These are phyloP conservation scores for Varanus komodoensis DNA, from an alignment of 2,113 vertebrate genomes.

Conservation along the genomic window DNA sequence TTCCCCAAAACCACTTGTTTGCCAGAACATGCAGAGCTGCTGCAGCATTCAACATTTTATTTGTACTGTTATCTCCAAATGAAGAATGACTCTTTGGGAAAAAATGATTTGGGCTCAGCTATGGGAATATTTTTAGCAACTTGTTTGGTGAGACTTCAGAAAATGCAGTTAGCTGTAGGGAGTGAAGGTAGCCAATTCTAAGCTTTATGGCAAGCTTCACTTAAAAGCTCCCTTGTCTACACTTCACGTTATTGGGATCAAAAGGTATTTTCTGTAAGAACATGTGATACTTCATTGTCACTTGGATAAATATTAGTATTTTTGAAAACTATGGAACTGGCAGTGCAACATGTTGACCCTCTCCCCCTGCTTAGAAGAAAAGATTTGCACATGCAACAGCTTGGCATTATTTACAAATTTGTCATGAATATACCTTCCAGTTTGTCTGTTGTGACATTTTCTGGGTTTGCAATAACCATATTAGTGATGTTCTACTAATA, in stretches of 20 bases:
- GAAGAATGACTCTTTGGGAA: constrained; percentile 68
- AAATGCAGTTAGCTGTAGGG: constrained; percentile 61
- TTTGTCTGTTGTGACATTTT: constrained; percentile 22
- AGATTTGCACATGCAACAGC: constrained; percentile 27
- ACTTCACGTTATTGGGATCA: constrained; percentile 39
- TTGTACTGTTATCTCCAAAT: constrained; percentile 69
- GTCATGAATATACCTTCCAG: constrained; percentile 26
- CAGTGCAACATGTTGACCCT: constrained; percentile 46
- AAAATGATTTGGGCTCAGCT: constrained; percentile 66
- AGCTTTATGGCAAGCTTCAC: constrained; percentile 51
- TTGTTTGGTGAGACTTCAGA: constrained; percentile 68
- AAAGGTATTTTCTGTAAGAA: constrained; percentile 14
- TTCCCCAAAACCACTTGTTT: constrained; percentile 65
- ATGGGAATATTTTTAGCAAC: constrained; percentile 69
- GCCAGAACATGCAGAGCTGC: constrained; percentile 72
- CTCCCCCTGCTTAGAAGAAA: constrained; percentile 46
- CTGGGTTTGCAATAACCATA: constrained; percentile 4
- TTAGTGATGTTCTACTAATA: background rate
- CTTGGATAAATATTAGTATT: constrained; percentile 57
- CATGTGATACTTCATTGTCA: constrained; percentile 49
- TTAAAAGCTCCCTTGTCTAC: constrained; percentile 49
- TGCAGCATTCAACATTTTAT: constrained; percentile 70
- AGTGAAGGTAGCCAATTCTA: constrained; percentile 49
- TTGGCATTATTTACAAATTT: constrained; percentile 32
- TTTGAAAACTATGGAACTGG: constrained; percentile 55